phyloP scores from a whole-genome alignment of 2,888 invertebrate genomes.

The Callosobruchus maculatus region DNA sequence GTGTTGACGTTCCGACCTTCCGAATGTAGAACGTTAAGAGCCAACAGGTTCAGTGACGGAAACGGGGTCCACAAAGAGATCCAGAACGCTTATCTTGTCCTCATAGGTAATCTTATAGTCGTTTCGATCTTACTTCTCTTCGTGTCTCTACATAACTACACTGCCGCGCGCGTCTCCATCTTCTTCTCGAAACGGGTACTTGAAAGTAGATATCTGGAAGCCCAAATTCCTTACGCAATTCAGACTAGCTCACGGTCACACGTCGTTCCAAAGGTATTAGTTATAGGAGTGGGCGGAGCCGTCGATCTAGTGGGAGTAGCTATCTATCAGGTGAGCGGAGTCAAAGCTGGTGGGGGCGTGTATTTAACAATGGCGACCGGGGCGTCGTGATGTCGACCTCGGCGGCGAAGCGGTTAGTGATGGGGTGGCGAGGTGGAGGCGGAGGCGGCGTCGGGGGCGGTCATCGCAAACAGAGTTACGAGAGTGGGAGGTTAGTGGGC shows the following conservation, averaged over 20 bases:
- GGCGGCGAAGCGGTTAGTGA: conserved; percentile 61
- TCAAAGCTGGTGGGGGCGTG: neutral
- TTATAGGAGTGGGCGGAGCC: neutral
- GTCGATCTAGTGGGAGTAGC: neutral
- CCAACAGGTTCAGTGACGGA: neutral
- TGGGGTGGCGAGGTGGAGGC: conserved; percentile 54
- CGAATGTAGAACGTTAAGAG: neutral
- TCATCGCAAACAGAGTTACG: conserved; percentile 55
- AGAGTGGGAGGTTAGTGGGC: conserved; percentile 52
- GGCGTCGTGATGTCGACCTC: conserved; percentile 58
- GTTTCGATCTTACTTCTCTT: neutral
- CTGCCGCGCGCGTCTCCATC: neutral
- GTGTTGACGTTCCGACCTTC: neutral
- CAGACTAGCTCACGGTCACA: neutral
- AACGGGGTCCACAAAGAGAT: too few species aligned
- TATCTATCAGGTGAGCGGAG: neutral
- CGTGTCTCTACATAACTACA: neutral
- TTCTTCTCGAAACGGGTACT: neutral
- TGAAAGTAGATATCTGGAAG: neutral
- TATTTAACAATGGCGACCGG: neutral
- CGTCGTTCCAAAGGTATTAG: neutral
- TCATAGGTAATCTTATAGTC: neutral
- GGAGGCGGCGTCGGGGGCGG: neutral
- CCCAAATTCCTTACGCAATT: neutral
- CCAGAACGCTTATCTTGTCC: neutral